A percentile compares a stretch with the other conserved stretches of the same genome.
These are phyloP conservation scores for Octomys mimax DNA, from an alignment of 2,797 vertebrate genomes.

Conservation along the genomic window DNA sequence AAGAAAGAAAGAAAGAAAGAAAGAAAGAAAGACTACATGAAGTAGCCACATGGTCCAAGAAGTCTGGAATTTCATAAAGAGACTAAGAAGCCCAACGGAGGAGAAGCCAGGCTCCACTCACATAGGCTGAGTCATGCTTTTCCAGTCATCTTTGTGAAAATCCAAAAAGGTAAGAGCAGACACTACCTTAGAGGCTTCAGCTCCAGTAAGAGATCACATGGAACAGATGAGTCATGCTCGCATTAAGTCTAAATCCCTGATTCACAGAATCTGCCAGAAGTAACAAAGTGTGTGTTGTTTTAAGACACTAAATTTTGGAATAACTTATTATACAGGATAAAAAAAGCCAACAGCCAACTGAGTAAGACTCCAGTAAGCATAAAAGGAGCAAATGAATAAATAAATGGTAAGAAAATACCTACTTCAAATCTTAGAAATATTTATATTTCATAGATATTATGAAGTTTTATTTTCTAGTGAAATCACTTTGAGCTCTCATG, in stretches of 20 bases:
- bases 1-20: too few relatives aligned
- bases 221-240: neutral
- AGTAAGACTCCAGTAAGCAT: neutral
- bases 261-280: neutral
- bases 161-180: neutral
- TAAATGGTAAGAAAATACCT: neutral
- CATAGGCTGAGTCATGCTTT: neutral
- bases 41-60: neutral
- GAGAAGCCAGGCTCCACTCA: neutral
- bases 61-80: neutral
- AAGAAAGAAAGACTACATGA: neutral
- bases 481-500: constrained; percentile 30
- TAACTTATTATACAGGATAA: neutral
- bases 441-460: neutral
- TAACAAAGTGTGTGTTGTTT: neutral
- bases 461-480: constrained; percentile 47
- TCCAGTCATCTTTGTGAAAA: neutral
- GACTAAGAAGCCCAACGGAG: neutral
- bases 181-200: neutral
- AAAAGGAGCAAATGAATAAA: neutral
- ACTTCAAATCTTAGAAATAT: neutral
- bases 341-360: neutral
- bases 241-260: neutral
- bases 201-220: neutral
- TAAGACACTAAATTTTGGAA: neutral